Base-by-base conservation (phyloP, 1,140 invertebrate species). In the Heliconius congener region DNA sequence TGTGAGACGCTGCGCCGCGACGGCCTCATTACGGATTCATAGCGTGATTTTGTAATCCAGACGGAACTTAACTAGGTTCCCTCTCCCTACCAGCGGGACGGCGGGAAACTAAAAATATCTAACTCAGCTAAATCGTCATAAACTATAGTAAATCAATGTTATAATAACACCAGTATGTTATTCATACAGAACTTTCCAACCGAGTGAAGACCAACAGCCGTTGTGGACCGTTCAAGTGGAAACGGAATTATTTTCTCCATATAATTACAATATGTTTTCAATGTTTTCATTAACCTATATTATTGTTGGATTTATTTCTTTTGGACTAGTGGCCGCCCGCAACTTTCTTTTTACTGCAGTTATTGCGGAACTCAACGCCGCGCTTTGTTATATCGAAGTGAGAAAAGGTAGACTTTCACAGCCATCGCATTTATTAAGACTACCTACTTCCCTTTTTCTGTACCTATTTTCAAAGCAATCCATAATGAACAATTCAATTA, bases 211-310 rank as follows among this genome's bases (percentile, higher is more conserved):
- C 39, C 57, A 52, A 71, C 55, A 74, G 66, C 73, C 73, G 73
- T 75, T 75, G 18, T 46, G 39, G 37, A 74, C 73, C 78, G 73
- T 71, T 74, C 57, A 79, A 74, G 73, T 71, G 78, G 74, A 66
- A 79, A 74, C 27, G 72, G 77, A 66, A 79, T 74, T 73, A 79
- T 73, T 74, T 74, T 71, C 72, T 16, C 71, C 39, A 23, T 42
- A 71, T 73, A 73, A 78, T 78, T 23, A 73, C 8, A 46, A 37
- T 66, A 34, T 30, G 5, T 66, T 66, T 66, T 30, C 57, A 66
- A 34, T 30, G 11, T 66, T 66, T 66, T 30, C 57, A 66, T 66
- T 76, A 66, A 66, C 60, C 60, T 66, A 66, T 66, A 66, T 23
- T 66, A 27, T 18, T 27, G 11, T 27, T 30, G 57, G 23, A 30